These are phyloP conservation scores for Megalopta genalis DNA, from an alignment of 1,140 invertebrate species.

Conservation along the genomic window DNA sequence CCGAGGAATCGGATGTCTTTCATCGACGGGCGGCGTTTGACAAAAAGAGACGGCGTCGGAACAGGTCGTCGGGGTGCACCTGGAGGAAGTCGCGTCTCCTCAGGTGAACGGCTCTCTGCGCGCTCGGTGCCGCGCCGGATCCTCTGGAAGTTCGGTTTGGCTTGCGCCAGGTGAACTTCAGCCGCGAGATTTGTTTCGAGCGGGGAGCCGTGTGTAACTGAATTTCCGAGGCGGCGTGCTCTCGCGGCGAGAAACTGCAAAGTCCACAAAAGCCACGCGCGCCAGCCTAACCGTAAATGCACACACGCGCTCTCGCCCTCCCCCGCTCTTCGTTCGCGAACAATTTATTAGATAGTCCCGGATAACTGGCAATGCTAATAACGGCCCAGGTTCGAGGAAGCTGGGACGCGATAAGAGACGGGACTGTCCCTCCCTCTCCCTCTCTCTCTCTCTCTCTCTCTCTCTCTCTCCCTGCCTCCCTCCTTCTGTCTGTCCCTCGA, in stretches of 20 bases:
- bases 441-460: no score
- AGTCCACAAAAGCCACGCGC: slow-evolving; percentile 68
- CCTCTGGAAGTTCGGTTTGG: neutral
- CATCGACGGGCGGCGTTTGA: slow-evolving; percentile 35
- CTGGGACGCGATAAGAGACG: slow-evolving; percentile 59
- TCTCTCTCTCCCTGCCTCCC: no score
- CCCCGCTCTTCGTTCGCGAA: slow-evolving; percentile 61
- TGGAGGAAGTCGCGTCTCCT: slow-evolving; percentile 42
- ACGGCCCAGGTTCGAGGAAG: slow-evolving; percentile 53
- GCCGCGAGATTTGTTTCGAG: neutral
- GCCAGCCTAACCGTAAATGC: slow-evolving; percentile 73
- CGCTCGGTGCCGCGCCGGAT: neutral
- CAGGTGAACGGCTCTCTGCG: slow-evolving; percentile 2
- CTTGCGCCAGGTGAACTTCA: neutral
- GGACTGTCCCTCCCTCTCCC: neutral
- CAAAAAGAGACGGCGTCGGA: slow-evolving; percentile 17
- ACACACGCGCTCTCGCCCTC: slow-evolving; percentile 64
- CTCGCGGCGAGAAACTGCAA: slow-evolving; percentile 40
- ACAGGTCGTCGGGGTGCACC: slow-evolving; percentile 50
- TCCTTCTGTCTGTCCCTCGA: neutral
- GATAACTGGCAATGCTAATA: slow-evolving; percentile 77
- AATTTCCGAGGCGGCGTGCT: slow-evolving; percentile 21
- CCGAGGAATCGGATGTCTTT: slow-evolving; percentile 73
- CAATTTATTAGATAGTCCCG: slow-evolving; percentile 78
- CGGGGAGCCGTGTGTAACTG: neutral